A percentile compares a stretch with the other conserved stretches of the same genome.
Evolutionary conservation across 2,888 invertebrate genomes (phyloP).

Genomic region (Unio pictorum): DNA sequence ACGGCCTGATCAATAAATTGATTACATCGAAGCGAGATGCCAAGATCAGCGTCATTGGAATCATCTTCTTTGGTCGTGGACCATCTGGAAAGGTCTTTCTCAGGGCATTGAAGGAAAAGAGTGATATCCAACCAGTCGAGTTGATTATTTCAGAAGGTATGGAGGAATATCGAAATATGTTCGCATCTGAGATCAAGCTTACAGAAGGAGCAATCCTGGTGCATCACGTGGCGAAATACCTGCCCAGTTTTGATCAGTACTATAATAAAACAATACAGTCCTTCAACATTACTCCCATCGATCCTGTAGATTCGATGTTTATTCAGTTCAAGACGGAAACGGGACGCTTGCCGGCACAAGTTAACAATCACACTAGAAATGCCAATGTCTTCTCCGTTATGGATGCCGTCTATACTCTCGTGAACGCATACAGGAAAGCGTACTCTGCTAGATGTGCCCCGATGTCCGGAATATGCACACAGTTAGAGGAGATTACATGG

Average conservation of each 20-base stretch:
- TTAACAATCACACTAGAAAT: neutral
- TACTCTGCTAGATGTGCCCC: neutral
- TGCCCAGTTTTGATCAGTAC: neutral
- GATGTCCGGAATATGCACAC: conserved; percentile 4
- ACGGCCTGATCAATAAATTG: neutral
- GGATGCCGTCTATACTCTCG: conserved; percentile 47
- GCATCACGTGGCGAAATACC: too few species aligned
- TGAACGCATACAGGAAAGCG: conserved; percentile 23
- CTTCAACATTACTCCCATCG: neutral
- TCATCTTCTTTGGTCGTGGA: conserved; percentile 2
- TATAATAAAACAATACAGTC: neutral
- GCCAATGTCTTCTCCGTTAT: conserved; percentile 8
- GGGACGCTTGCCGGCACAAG: neutral
- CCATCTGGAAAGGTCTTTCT: neutral
- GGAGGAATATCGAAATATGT: neutral
- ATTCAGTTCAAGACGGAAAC: neutral
- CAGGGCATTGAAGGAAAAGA: neutral
- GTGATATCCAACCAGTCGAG: neutral
- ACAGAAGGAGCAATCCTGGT: neutral
- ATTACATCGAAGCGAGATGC: neutral
- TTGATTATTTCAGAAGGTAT: neutral
- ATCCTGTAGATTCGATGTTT: neutral
- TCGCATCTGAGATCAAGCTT: neutral
- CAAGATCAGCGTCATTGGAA: neutral
- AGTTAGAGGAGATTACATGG: conserved; percentile 5